phyloP scores from a whole-genome alignment of 1,140 invertebrate species.

The Drosophila saltans region DNA sequence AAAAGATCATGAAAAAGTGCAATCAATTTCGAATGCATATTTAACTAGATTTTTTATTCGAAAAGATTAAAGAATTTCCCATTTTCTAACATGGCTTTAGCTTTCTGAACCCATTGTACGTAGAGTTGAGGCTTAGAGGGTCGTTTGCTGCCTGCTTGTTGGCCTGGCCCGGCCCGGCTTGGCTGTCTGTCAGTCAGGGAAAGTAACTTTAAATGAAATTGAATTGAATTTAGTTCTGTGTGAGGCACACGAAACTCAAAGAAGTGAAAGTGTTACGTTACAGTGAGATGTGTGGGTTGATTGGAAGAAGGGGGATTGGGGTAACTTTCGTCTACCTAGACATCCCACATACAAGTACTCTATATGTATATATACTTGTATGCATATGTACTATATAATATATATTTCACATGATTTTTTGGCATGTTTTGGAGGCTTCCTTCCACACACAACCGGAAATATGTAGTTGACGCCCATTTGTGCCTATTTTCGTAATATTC shows the following conservation, averaged over 20 bases:
- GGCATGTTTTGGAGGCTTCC: constrained; percentile 62
- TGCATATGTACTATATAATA: constrained; percentile 33
- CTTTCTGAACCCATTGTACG: constrained; percentile 40
- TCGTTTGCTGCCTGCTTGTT: constrained; percentile 67
- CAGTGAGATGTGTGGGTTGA: constrained; percentile 7
- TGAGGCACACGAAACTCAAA: constrained; percentile 68
- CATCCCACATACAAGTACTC: constrained; percentile 14
- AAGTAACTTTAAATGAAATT: constrained; percentile 82
- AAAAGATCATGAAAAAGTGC: background rate
- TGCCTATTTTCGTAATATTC: constrained; percentile 54
- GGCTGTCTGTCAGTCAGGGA: constrained; percentile 77
- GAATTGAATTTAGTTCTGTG: constrained; percentile 81
- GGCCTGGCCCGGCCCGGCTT: constrained; percentile 11
- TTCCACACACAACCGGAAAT: constrained; percentile 67
- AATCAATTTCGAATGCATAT: background rate
- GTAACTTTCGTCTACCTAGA: background rate
- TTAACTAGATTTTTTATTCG: background rate
- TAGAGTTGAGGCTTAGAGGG: constrained; percentile 52
- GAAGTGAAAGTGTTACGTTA: constrained; percentile 65
- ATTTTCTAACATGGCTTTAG: background rate
- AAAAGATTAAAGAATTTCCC: background rate
- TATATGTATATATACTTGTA: constrained; percentile 2
- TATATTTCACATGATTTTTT: constrained; percentile 36
- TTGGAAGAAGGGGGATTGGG: background rate
- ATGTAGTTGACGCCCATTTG: constrained; percentile 77